Conservation (phyloP, 2,113 vertebrate genomes). For the Catharus bicknelli region DNA sequence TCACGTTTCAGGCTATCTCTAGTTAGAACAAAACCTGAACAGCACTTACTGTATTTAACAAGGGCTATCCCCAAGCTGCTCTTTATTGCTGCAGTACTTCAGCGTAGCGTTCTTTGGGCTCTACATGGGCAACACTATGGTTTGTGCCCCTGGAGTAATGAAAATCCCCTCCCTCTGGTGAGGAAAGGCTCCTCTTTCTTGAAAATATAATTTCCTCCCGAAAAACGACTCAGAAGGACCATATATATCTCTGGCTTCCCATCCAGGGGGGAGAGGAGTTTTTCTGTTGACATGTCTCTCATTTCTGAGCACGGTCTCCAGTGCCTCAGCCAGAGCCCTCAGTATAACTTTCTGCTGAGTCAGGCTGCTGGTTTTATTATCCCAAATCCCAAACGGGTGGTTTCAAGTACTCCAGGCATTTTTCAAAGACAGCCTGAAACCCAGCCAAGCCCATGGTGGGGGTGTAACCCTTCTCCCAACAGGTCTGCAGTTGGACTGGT, state of each 20-base stretch:
- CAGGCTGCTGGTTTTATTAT: conserved; percentile 19
- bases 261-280: neutral
- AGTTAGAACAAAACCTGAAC: neutral
- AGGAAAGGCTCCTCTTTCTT: neutral
- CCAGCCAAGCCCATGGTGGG: neutral
- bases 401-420: conserved; percentile 24
- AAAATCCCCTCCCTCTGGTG: neutral
- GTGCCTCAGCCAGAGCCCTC: neutral
- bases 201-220: neutral
- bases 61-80: neutral
- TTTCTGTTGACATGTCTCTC: neutral
- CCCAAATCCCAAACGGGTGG: neutral
- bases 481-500: neutral
- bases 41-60: neutral
- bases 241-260: neutral
- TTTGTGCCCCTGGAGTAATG: accelerated
- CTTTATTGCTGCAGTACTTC: neutral
- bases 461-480: neutral
- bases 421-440: conserved; percentile 34
- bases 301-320: neutral
- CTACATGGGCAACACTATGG: accelerated
- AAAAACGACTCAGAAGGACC: neutral
- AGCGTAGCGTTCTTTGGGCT: accelerated
- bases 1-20: neutral
- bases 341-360: neutral